phyloP scores from a whole-genome alignment of 2,888 invertebrate genomes.

The Acanthococcus lagerstroemiae region DNA sequence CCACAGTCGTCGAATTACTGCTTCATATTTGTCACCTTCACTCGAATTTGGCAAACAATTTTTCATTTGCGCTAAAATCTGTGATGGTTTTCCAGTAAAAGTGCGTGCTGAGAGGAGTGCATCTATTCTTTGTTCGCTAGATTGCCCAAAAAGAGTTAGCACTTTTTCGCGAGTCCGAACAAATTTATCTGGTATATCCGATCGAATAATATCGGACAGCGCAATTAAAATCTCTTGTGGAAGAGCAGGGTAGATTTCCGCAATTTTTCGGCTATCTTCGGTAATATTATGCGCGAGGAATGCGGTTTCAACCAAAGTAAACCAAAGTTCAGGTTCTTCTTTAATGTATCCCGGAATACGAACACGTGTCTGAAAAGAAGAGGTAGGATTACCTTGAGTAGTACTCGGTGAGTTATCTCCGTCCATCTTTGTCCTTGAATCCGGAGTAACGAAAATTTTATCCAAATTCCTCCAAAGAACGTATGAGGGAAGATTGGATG shows the following conservation, averaged over 20 bases:
- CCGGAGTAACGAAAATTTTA: too few species aligned
- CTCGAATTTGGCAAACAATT: not conserved
- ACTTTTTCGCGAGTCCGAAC: too few species aligned
- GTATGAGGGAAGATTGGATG: too few species aligned
- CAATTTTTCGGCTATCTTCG: not conserved
- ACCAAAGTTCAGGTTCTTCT: not conserved
- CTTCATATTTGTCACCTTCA: not conserved
- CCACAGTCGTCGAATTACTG: not conserved
- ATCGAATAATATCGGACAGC: not conserved
- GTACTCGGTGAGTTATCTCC: too few species aligned
- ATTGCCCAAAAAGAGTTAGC: not conserved
- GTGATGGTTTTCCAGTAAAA: not conserved
- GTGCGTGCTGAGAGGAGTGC: not conserved
- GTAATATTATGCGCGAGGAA: not conserved
- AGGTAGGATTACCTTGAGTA: too few species aligned
- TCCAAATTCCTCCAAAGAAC: too few species aligned
- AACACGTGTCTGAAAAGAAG: too few species aligned
- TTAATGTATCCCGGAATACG: too few species aligned
- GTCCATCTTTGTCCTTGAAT: too few species aligned
- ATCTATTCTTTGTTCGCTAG: not conserved
- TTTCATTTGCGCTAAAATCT: not conserved
- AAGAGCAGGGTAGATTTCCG: not conserved
- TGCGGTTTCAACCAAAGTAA: not conserved
- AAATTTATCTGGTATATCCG: too few species aligned
- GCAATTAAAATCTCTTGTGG: not conserved